Evolutionary conservation across 2,797 vertebrate species (phyloP).

Genomic region (Apogon hyalosoma): DNA sequence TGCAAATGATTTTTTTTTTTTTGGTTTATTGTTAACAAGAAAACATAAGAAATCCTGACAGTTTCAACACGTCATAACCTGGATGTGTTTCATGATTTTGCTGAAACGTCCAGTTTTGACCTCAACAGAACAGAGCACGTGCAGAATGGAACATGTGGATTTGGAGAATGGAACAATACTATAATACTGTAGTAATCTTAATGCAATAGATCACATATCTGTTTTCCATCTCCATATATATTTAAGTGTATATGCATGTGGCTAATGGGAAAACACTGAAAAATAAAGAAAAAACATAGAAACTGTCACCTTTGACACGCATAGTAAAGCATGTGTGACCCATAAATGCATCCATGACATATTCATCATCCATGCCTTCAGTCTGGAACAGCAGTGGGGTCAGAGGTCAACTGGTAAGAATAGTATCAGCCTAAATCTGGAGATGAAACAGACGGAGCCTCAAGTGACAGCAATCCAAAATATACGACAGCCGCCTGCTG

Average conservation of each 20-base stretch:
- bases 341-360: slow-evolving; percentile 5
- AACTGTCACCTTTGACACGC: slow-evolving; percentile 13
- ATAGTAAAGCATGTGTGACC: slow-evolving; percentile 23
- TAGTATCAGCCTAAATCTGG: slow-evolving; percentile 45
- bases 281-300: slow-evolving; percentile 1
- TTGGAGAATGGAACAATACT: no score
- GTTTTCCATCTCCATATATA: no score
- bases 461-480: slow-evolving; percentile 39
- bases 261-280: not conserved
- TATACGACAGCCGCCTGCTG: slow-evolving; percentile 12
- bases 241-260: not conserved
- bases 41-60: no score
- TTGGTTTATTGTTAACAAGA: no score
- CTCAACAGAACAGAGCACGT: no score
- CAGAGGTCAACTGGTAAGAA: slow-evolving; percentile 49
- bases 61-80: no score
- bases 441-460: slow-evolving; percentile 29
- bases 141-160: no score
- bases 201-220: no score
- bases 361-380: slow-evolving; percentile 6
- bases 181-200: no score
- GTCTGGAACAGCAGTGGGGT: slow-evolving; percentile 9
- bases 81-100: no score
- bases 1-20: no score
- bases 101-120: no score